Percentiles rank a stretch among this genome's conserved stretches.
These are phyloP conservation scores for Cataglyphis livida DNA, from an alignment of 2,888 invertebrate species.

Conservation along the genomic window DNA sequence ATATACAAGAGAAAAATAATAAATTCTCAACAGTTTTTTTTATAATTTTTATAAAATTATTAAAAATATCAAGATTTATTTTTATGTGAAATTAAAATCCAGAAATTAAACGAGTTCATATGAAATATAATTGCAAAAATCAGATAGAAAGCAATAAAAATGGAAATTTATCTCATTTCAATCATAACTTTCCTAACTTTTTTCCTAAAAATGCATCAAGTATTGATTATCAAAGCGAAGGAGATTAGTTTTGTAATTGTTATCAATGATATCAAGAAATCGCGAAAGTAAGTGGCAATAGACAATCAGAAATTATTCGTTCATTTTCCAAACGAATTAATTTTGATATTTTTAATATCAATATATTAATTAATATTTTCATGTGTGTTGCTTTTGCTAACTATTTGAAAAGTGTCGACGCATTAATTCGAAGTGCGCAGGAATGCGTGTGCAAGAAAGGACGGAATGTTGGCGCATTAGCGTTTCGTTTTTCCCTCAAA, in stretches of 20 bases:
- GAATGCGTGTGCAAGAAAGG: conserved; percentile 72
- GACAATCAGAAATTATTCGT: neutral
- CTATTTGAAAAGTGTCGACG: conserved; percentile 6
- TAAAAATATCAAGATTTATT: neutral
- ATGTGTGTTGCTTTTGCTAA: conserved; percentile 10
- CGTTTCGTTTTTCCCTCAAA: conserved; percentile 46
- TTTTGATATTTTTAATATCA: conserved; percentile 10
- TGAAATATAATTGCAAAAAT: neutral
- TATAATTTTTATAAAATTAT: neutral
- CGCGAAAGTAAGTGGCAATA: conserved; percentile 27
- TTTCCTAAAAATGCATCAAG: neutral
- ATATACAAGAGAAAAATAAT: neutral
- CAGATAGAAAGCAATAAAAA: neutral
- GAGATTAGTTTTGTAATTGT: conserved; percentile 8
- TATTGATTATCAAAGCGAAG: neutral
- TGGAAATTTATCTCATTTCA: neutral
- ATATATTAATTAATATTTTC: conserved; percentile 2
- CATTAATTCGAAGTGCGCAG: conserved; percentile 67
- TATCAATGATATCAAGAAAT: conserved; percentile 12
- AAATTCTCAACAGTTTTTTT: neutral
- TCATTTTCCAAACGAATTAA: neutral
- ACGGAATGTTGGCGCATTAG: conserved; percentile 59
- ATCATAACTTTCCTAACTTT: neutral
- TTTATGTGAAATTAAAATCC: neutral
- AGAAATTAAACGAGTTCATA: neutral